Evolutionary conservation across 2,888 invertebrate genomes (phyloP), one percentile per base, ranked within the genome.

Genomic region (Rambutsinella grinnellia): DNA sequence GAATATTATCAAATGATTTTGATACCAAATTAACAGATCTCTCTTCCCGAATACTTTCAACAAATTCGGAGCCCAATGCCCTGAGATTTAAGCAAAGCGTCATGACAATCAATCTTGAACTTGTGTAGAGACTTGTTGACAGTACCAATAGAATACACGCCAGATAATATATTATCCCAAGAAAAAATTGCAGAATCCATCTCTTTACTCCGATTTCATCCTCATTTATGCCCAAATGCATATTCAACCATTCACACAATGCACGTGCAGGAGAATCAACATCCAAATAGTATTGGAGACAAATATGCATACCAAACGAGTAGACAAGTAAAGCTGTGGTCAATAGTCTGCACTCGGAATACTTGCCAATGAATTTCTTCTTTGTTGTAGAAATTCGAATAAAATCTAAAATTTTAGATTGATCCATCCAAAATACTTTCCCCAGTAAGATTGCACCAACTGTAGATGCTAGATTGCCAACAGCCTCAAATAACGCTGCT

Each of bases 391-490:
- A 46, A 3, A 28, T 17, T 6, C 56, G 36, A 15, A 66, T 19
- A 44, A 66, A 66, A 0, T 15, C 17, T 5, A 56, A 6, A 56
- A 66, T 66, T 0, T 36, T 13, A 2, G 5, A 0, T 15, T 66
- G 66, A n/a, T 56, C 54, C 15, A 54, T 13, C 66, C 66, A 66
- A 3, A 66, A 54, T 17, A 49, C 15, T 15, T 49, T 49, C 3
- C 15, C 15, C 3, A 49, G 5, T n/a, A 49, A 3, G 49, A n/a
- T 17, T 19, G 19, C 49, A 19, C 49, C 49, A 19, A 49, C 3
- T 17, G 19, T 17, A 3, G 49, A 17, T 5, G 49, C 49, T 8
- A 3, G 3, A 49, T 49, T 49, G 15, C 17, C 49, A 49, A 49
- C 3, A 3, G 49, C 49, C 19, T 49, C 6, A n/a, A 49, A 17